Evolutionary conservation across 2,113 vertebrate genomes (phyloP).

Genomic region (Eidolon helvum): DNA sequence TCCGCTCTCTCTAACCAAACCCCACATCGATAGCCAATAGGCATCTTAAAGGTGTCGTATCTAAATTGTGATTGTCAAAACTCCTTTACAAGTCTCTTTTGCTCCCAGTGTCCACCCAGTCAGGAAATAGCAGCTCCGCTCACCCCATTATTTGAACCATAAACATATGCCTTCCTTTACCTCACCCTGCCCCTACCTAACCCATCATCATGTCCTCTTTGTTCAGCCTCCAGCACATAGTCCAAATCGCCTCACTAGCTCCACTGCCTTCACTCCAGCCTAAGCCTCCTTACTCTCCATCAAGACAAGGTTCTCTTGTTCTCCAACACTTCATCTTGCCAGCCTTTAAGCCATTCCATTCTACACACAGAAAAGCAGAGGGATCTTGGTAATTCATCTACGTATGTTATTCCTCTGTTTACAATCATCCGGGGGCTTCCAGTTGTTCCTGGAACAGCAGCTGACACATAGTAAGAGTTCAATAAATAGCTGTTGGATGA

Average conservation of each 20-base stretch:
- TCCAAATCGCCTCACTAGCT: background rate
- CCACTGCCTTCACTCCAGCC: background rate
- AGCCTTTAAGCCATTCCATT: background rate
- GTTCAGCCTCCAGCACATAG: background rate
- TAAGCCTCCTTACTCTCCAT: background rate
- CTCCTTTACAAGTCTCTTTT: background rate
- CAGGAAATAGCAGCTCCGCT: background rate
- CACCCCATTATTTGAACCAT: background rate
- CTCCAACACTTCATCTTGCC: background rate
- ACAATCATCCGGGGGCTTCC: background rate
- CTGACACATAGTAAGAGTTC: background rate
- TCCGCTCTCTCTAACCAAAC: background rate
- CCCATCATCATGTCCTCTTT: background rate
- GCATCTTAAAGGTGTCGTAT: background rate
- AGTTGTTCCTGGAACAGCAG: background rate
- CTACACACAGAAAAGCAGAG: background rate
- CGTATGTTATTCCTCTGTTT: background rate
- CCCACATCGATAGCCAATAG: background rate
- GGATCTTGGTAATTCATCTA: background rate
- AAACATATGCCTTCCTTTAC: background rate
- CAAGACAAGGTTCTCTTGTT: background rate
- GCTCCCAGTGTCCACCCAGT: too few relatives aligned
- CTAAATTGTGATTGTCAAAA: background rate
- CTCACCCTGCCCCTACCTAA: background rate
- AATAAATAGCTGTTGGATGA: background rate